A percentile compares a stretch with the other conserved stretches of the same genome.
phyloP scores from a whole-genome alignment of 1,140 invertebrate genomes.

The Meteorus sp. region DNA sequence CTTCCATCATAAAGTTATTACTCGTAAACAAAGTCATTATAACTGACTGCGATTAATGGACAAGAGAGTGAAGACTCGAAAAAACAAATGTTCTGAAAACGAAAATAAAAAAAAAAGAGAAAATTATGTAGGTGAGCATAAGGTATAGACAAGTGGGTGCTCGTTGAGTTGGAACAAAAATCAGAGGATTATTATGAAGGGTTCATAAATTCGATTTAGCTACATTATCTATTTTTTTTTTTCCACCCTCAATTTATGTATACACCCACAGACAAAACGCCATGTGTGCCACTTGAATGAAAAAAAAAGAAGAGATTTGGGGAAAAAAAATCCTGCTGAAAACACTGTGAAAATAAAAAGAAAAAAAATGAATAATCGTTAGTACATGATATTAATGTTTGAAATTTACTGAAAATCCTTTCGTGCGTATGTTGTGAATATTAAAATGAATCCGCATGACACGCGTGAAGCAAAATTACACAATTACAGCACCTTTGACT shows the following conservation, averaged over 20 bases:
- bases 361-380: neutral
- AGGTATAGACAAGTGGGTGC: constrained; percentile 1
- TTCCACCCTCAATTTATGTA: neutral
- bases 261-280: neutral
- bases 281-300: neutral
- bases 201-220: constrained; percentile 31
- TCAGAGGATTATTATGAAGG: constrained; percentile 28
- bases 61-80: constrained; percentile 28
- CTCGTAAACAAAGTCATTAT: constrained; percentile 57
- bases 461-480: constrained; percentile 19
- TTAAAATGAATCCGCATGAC: constrained; percentile 6
- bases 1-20: constrained; percentile 42
- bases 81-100: constrained; percentile 23
- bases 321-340: neutral
- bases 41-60: neutral
- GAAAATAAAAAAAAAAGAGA: constrained; percentile 44
- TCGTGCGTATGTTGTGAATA: neutral
- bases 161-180: constrained; percentile 8
- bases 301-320: neutral
- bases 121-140: constrained; percentile 38
- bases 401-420: constrained; percentile 3
- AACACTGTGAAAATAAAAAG: neutral
- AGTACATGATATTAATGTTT: neutral
- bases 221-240: constrained; percentile 4
- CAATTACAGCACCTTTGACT: constrained; percentile 24